Evolutionary conservation across 2,888 invertebrate species (phyloP).

Genomic region (Eledone cirrhosa): DNA sequence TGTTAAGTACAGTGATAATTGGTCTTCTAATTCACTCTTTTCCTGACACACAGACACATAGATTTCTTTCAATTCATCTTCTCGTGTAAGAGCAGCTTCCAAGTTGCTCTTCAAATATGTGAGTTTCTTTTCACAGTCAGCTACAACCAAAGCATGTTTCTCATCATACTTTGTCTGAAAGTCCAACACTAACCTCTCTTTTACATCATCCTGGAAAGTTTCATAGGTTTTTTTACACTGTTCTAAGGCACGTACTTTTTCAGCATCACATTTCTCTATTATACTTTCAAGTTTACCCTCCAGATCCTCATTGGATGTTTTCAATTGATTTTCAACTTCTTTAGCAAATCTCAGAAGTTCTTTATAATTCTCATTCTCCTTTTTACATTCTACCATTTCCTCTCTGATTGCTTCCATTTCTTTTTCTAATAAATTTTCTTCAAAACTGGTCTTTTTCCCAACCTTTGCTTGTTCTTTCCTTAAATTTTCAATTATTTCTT

Average conservation of each 20-base stretch:
- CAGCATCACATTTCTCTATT: slow-evolving; percentile 59
- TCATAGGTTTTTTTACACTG: slow-evolving; percentile 52
- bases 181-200: slow-evolving; percentile 41
- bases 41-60: slow-evolving; percentile 58
- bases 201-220: slow-evolving; percentile 51
- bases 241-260: slow-evolving; percentile 58
- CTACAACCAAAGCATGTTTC: not conserved
- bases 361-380: not conserved
- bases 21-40: slow-evolving; percentile 47
- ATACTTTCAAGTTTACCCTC: slow-evolving; percentile 58
- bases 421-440: slow-evolving; percentile 4
- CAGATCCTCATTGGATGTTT: slow-evolving; percentile 59
- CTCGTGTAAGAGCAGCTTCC: slow-evolving; percentile 46
- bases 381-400: not conserved
- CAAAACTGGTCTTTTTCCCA: not conserved
- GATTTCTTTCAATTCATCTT: slow-evolving; percentile 59
- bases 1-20: slow-evolving; percentile 7
- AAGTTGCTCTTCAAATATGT: slow-evolving; percentile 47
- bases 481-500: slow-evolving; percentile 45
- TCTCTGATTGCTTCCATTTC: slow-evolving; percentile 42
- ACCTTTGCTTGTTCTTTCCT: slow-evolving; percentile 38
- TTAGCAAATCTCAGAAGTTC: slow-evolving; percentile 49
- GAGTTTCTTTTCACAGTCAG: slow-evolving; percentile 3
- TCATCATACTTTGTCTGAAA: slow-evolving; percentile 42
- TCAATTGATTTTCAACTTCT: slow-evolving; percentile 54